Evolutionary conservation across 2,888 invertebrate genomes (phyloP).

Genomic region (Ectemnius cavifrons): DNA sequence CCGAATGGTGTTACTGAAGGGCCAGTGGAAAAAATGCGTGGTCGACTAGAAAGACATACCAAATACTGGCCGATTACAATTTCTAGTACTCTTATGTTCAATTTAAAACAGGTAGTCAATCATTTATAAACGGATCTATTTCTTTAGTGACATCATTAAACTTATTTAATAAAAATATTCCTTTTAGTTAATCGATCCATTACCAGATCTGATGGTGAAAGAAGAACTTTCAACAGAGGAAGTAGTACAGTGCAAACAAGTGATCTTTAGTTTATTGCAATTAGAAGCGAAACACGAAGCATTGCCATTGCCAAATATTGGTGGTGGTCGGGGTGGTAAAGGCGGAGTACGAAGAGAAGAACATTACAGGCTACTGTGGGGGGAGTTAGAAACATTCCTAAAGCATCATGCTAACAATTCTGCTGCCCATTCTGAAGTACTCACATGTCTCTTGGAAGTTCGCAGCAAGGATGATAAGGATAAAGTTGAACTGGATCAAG

Average conservation of each 20-base stretch:
- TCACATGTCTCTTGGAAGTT: constrained; percentile 89
- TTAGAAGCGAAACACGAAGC: constrained; percentile 92
- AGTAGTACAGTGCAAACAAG: constrained; percentile 90
- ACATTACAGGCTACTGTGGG: constrained; percentile 94
- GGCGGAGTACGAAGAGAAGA: constrained; percentile 84
- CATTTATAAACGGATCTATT: neutral
- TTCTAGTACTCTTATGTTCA: constrained; percentile 92
- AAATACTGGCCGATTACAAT: constrained; percentile 94
- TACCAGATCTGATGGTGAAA: constrained; percentile 89
- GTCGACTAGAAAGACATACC: constrained; percentile 87
- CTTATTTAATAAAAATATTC: neutral
- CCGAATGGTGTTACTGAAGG: constrained; percentile 76
- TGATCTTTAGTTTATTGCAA: constrained; percentile 88
- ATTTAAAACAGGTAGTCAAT: constrained; percentile 83
- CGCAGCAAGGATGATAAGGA: constrained; percentile 80
- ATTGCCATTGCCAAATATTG: constrained; percentile 85
- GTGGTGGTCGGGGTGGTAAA: constrained; percentile 81
- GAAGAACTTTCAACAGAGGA: constrained; percentile 92
- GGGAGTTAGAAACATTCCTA: constrained; percentile 91
- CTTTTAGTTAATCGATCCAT: constrained; percentile 87
- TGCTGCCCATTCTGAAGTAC: constrained; percentile 86
- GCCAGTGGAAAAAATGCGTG: constrained; percentile 83
- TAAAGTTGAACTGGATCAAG: constrained; percentile 83
- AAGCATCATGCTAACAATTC: constrained; percentile 83
- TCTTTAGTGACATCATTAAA: neutral